Evolutionary conservation across 2,113 vertebrate genomes (phyloP), one percentile per base, ranked within the genome.

Genomic region (Semnornis frantzii): DNA sequence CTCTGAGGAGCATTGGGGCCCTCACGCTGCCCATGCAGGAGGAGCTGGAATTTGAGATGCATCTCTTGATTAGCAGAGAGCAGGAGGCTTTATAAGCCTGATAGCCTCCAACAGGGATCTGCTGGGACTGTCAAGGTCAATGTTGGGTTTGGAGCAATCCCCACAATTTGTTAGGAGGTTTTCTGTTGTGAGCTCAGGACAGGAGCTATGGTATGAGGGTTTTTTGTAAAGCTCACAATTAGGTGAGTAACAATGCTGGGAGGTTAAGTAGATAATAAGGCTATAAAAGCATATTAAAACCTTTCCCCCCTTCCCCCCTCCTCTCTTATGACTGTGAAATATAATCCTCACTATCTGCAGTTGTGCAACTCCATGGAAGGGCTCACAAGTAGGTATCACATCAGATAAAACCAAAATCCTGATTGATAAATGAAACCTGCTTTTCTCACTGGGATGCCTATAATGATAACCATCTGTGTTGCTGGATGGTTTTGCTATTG

Each of bases 211-310:
- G 7, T 92, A 31, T 84, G 80, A 91, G 86, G 5, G 10, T 52
- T 65, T 52, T 71, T 86, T 33, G 44, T 89, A 66, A 87, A 85
- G 88, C 73, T 92, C 82, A 18, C 93, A 95, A 95, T 97, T 96
- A 97, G 92, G 71, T 97, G 95, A 97, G 94, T 94, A 97, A 97
- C 89, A 91, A 96, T 92, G 91, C 91, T 97, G 96, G 95, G 96
- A 96, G 91, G 85, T 95, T 96, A 95, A 97, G 90, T 92, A 96
- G 95, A 93, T 96, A 96, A 94, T 96, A 93, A 91, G 94, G 96
- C 96, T 96, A 82, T 94, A 94, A 97, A 97, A 97, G 96, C 77
- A 87, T 94, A 94, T 97, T 96, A 95, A 97, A 97, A 93, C 78
- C 83, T 70, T 73, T 90, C 54, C 50, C 20, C 42, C 15, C 90